These are phyloP conservation scores for Amiota mariae DNA, from an alignment of 2,888 invertebrate genomes.

Conservation along the genomic window DNA sequence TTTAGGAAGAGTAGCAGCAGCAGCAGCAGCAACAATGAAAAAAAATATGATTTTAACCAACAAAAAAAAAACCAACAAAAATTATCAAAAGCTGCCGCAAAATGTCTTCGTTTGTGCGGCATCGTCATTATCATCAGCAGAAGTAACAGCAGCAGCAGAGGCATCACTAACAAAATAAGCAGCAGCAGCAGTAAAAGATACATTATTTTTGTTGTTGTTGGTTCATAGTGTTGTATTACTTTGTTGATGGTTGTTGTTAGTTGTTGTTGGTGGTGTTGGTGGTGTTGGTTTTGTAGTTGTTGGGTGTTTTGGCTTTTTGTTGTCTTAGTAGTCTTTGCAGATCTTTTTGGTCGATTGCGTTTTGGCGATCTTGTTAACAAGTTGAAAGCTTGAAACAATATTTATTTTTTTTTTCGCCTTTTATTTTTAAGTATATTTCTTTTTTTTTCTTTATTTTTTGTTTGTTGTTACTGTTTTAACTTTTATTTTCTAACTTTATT, in stretches of 20 bases:
- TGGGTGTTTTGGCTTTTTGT: slow-evolving; percentile 5
- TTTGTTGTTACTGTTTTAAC: slow-evolving; percentile 35
- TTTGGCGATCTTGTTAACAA: slow-evolving; percentile 63
- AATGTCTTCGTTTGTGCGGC: slow-evolving; percentile 62
- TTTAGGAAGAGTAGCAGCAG: slow-evolving; percentile 12
- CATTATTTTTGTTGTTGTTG: slow-evolving; percentile 27
- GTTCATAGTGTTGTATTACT: slow-evolving; percentile 47
- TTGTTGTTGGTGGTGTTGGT: slow-evolving; percentile 31
- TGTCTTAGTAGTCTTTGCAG: slow-evolving; percentile 15
- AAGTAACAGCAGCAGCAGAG: too few species aligned
- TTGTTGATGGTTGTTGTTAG: slow-evolving; percentile 33
- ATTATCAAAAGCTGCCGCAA: slow-evolving; percentile 66
- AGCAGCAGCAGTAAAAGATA: too few species aligned
- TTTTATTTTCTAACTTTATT: slow-evolving; percentile 14
- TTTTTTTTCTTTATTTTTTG: slow-evolving; percentile 11
- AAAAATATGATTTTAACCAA: not conserved
- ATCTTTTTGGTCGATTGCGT: slow-evolving; percentile 39
- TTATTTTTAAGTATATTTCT: not conserved
- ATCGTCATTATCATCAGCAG: not conserved
- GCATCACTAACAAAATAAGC: too few species aligned
- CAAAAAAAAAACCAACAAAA: slow-evolving; percentile 38
- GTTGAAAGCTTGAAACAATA: slow-evolving; percentile 40
- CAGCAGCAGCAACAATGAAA: slow-evolving; percentile 1
- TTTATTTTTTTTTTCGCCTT: slow-evolving; percentile 47
- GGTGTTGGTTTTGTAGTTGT: slow-evolving; percentile 14